Evolutionary conservation across 2,113 vertebrate species (phyloP), one percentile per base, ranked within the genome.

Genomic region (Otocyon megalotis): DNA sequence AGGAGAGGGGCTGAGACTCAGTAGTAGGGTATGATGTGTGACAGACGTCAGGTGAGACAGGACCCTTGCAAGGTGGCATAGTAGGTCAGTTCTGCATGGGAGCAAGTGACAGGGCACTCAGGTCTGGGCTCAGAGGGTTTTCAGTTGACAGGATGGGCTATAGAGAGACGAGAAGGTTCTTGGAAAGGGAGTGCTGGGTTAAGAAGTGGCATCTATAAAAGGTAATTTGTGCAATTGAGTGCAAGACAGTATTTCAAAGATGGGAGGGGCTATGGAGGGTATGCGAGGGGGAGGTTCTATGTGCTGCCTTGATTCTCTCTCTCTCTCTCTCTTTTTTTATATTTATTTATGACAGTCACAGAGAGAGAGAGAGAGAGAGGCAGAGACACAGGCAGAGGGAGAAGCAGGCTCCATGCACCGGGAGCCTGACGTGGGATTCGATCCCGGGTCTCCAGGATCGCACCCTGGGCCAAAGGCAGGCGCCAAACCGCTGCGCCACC

Each of bases 1-100:
- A 65, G n/a, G 48, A 24, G 28, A 50, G 28, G 26, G 28, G 35
- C 17, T 7, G 54, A 20, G 48, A 22, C 3, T 76, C 22, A 22
- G 43, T 2, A 3, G 0, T 16, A 13, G 22, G 15, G 12, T 12
- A 2, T 11, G 50, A 8, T 2, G 43, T 32, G 24, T 2, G 12
- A 48, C 8, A 30, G 54, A 24, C 48, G 13, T 28, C 32, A 5
- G 10, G 43, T 9, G 15, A 43, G 16, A 4, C 3, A 13, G 20
- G 30, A 37, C 9, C 12, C 16, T n/a, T 3, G 19, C 0, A 0
- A 32, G 26, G 50, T 12, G 26, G 8, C 22, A 14, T 35, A 0
- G 30, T 14, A 11, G 32, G n/a, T 62, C 14, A 62, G 7, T 19
- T 76, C 53, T 2, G 6, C 63, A 10, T 0, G 5, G 54, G 53